phyloP scores from a whole-genome alignment of 2,113 vertebrate genomes.

The Dipodomys stephensi region DNA sequence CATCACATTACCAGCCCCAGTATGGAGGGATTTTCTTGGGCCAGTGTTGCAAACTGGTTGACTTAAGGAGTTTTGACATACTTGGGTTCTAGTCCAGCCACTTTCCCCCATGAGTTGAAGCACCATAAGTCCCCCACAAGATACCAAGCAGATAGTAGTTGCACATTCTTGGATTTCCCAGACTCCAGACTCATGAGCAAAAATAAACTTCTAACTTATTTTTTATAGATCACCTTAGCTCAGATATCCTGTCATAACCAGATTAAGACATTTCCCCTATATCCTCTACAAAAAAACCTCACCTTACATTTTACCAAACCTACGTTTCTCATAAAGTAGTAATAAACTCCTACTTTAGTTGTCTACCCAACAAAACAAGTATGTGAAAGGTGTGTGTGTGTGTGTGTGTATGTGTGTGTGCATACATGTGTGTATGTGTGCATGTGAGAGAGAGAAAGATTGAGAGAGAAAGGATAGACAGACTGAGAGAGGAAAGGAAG shows the following conservation, averaged over 20 bases:
- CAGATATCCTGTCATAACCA: background rate
- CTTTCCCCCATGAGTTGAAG: background rate
- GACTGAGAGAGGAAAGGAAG: background rate
- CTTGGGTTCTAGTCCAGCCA: background rate
- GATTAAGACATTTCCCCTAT: background rate
- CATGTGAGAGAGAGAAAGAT: background rate
- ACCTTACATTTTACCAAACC: slow-evolving; percentile 17
- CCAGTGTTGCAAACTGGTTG: background rate
- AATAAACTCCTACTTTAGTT: background rate
- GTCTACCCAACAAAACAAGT: background rate
- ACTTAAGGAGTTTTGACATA: background rate
- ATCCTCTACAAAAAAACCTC: background rate
- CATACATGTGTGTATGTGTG: background rate
- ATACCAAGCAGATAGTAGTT: background rate
- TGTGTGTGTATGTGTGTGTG: background rate
- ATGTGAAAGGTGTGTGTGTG: background rate
- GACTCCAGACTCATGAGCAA: background rate
- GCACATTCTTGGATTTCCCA: background rate
- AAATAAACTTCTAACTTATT: background rate
- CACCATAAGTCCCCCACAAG: background rate
- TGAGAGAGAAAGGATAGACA: background rate
- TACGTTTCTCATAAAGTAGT: background rate
- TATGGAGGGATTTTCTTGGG: background rate
- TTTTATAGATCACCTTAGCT: background rate
- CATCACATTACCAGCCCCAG: background rate